Evolutionary conservation across 2,888 invertebrate species (phyloP).

Genomic region (Diarsia rubi): DNA sequence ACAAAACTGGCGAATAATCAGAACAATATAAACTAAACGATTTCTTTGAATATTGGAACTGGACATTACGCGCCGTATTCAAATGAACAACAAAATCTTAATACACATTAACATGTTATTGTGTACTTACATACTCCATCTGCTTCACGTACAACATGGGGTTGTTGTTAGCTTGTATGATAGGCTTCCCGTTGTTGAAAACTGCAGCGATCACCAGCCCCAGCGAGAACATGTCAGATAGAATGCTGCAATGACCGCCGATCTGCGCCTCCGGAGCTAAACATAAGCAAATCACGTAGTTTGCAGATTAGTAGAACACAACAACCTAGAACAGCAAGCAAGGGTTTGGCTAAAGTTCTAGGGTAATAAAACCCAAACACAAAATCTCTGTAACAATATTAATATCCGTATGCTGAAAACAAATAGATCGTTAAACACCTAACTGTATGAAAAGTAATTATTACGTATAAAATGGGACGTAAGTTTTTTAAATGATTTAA

Average conservation of each 20-base stretch:
- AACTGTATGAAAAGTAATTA: not conserved
- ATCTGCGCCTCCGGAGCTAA: constrained; percentile 98
- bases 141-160: constrained; percentile 97
- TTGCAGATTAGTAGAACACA: not conserved
- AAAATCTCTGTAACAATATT: constrained; percentile 10
- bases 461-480: not conserved
- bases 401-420: not conserved
- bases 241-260: constrained; percentile 94
- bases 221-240: constrained; percentile 99
- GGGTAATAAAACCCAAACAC: not conserved
- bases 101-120: not conserved
- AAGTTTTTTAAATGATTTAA: not conserved
- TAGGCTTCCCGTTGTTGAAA: constrained; percentile 96
- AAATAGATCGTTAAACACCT: not conserved
- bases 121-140: constrained; percentile 95
- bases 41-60: not conserved
- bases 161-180: constrained; percentile 98
- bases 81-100: not conserved
- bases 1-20: not conserved
- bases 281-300: constrained; percentile 40
- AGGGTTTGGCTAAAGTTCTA: constrained; percentile 1
- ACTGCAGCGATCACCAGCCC: constrained; percentile 98
- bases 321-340: not conserved
- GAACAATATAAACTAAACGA: not conserved
- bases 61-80: not conserved